Base-by-base conservation (phyloP, 2,113 vertebrate species). In the Eleginops maclovinus region DNA sequence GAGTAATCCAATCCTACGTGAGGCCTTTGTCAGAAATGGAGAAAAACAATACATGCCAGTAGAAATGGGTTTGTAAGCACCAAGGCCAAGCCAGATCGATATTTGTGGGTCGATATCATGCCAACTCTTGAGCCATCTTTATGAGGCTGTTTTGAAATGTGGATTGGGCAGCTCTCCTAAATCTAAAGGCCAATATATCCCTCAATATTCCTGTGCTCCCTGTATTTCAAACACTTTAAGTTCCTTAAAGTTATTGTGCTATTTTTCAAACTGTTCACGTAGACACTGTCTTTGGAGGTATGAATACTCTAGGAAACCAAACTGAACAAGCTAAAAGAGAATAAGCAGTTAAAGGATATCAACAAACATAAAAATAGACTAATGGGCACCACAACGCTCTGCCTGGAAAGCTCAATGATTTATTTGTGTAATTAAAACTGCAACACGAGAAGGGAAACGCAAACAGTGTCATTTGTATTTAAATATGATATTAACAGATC, bases 131-230 rank as follows among this genome's bases (percentile, higher is more conserved):
- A 76, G 51, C 70, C 59, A 46, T 77, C 68, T 88, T 88, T 70
- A 83, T 75, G 77, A 83, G 77, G 68, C 28, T 85, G 73, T 76
- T 86, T 83, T 87, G 84, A 87, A 83, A 83, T 85, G 78, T 70
- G 80, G 61, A 82, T 70, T 68, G 47, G 74, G 26, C 28, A 22
- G 65, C 69, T 82, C 64, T 64, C 51, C 61, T 66, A 59, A 67
- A 63, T 61, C 28, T 36, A 53, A 55, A 40, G 61, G 64, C 83
- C 85, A 85, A 70, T 83, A 72, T 41, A 43, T 36, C 44, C 22
- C 41, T 44, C 47, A 43, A 3, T 59, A 59, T 55, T 43, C n/a
- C 60, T 75, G n/a, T 51, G 65, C 58, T 72, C 22, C 26, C 58
- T 63, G 22, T 22, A 28, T 73, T 72, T 66, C 59, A 73, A 77